Percentiles rank a stretch among this genome's conserved stretches.
phyloP scores from a whole-genome alignment of 1,140 invertebrate species.

The Psilanteris sp. region DNA sequence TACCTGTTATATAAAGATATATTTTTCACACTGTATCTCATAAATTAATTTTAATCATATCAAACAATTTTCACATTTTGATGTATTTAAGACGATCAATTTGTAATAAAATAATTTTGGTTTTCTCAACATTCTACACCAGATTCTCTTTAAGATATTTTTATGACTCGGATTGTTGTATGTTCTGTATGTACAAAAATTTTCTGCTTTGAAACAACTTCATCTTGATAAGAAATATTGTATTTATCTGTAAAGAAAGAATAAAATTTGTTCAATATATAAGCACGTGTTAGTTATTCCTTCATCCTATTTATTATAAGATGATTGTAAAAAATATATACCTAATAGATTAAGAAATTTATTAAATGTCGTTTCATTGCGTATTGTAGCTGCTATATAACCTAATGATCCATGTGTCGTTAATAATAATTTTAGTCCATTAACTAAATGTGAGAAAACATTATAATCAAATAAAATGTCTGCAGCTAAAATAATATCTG shows the following conservation, averaged over 20 bases:
- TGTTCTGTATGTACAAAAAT: constrained; percentile 63
- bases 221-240: constrained; percentile 67
- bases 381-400: constrained; percentile 79
- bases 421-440: constrained; percentile 74
- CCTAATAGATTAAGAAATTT: constrained; percentile 76
- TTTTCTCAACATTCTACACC: no score
- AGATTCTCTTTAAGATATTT: constrained; percentile 70
- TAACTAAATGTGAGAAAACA: constrained; percentile 74
- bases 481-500: constrained; percentile 80
- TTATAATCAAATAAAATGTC: constrained; percentile 81
- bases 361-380: constrained; percentile 78
- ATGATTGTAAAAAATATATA: constrained; percentile 65
- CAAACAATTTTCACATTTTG: no score
- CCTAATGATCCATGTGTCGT: constrained; percentile 64
- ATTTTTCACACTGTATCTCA: no score
- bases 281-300: no score
- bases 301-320: no score
- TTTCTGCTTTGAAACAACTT: constrained; percentile 38
- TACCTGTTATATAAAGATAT: no score
- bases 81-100: no score
- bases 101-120: no score
- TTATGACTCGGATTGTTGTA: constrained; percentile 69
- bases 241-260: constrained; percentile 56
- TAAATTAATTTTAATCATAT: no score
- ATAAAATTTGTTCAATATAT: no score